phyloP scores from a whole-genome alignment of 2,888 invertebrate species.

The Caenorhabditis japonica region DNA sequence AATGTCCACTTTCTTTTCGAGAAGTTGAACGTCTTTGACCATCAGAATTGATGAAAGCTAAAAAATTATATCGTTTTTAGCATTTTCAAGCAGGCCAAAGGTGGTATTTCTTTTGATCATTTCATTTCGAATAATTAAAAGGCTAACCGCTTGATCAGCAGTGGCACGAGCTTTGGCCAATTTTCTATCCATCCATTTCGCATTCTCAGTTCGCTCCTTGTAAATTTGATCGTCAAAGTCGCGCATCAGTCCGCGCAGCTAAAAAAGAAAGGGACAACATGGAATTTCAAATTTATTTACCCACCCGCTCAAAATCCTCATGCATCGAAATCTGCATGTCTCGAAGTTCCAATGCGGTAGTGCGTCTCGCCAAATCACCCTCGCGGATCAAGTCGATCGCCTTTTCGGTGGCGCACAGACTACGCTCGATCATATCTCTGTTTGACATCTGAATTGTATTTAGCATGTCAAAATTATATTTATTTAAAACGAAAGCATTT shows the following conservation, averaged over 20 bases:
- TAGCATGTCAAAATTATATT: too few species aligned
- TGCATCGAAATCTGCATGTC: slow-evolving; percentile 34
- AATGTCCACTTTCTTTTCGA: slow-evolving; percentile 46
- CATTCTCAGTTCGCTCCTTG: neutral
- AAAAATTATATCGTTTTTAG: too few species aligned
- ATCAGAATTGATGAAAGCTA: slow-evolving; percentile 31
- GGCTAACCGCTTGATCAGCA: slow-evolving; percentile 24
- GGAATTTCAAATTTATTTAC: neutral
- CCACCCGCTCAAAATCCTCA: slow-evolving; percentile 29
- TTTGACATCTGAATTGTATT: neutral
- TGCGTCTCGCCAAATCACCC: slow-evolving; percentile 18
- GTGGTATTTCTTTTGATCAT: neutral
- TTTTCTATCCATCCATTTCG: slow-evolving; percentile 29
- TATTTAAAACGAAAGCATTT: too few species aligned
- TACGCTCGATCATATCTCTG: slow-evolving; percentile 12
- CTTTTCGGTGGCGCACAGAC: slow-evolving; percentile 17
- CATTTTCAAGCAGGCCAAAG: neutral
- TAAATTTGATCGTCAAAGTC: slow-evolving; percentile 27
- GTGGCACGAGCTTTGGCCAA: slow-evolving; percentile 9
- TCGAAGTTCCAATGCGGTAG: slow-evolving; percentile 25
- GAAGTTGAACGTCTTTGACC: slow-evolving; percentile 29
- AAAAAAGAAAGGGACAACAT: neutral
- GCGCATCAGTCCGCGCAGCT: slow-evolving; percentile 12
- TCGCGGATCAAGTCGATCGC: slow-evolving; percentile 25
- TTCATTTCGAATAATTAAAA: neutral